Base-by-base conservation (phyloP, 2,888 invertebrate species). In the Linhomoeus sp. region DNA sequence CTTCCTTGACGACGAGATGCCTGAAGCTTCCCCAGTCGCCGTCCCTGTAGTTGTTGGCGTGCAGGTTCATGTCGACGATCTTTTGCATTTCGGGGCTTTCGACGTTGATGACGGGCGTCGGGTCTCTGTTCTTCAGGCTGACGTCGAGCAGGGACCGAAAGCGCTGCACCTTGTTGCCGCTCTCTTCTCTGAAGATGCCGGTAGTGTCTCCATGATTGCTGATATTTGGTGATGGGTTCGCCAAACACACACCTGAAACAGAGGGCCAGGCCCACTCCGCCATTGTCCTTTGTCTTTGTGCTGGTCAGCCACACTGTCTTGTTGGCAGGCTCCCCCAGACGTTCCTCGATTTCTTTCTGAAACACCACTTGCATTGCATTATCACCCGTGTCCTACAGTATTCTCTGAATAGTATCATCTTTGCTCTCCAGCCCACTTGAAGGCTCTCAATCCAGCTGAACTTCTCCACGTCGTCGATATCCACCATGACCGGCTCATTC, bases 231-330 rank as follows among this genome's bases (percentile, higher is more conserved):
- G n/a, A n/a, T n/a, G n/a, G n/a, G n/a, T n/a, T n/a, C n/a, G n/a
- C n/a, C n/a, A n/a, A n/a, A n/a, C n/a, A n/a, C n/a, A n/a, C n/a
- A 29, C 29, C 44, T 54, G 50, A 94, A 73, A 67, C 94, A 97
- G 63, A 85, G 80, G 59, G 81, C 78, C 64, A 94, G 73, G 41
- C 94, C 94, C 48, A 88, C 72, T 52, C 84, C 73, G n/a, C 94
- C 92, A 63, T 75, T 74, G 25, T 73, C 65, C 50, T 77, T 73
- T 56, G 78, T 76, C 40, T 77, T 55, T 37, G 60, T 62, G 50
- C 51, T 56, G 40, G 80, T 76, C 36, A 83, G 56, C 72, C 72
- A 72, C 38, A 73, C 56, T 42, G 66, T 68, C 47, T 66, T 60
- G 47, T 61, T 73, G 26, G 60, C 62, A 20, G 65, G 59, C 56